Evolutionary conservation across 2,888 invertebrate species (phyloP), one percentile per base, ranked within the genome.

Genomic region (Idaea dimidiata): DNA sequence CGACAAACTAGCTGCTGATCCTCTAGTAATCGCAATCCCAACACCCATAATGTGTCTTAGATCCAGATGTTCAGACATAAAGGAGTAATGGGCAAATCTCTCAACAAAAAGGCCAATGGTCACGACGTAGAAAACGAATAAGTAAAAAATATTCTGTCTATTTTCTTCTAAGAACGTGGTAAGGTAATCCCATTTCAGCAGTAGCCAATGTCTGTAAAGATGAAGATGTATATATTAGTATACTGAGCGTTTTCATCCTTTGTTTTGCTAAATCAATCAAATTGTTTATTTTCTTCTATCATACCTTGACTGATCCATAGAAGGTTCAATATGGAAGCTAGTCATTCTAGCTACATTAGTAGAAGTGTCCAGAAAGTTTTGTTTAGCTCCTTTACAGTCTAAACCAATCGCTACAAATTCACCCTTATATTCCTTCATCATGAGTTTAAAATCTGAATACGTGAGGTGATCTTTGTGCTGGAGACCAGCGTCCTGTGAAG

Each of bases 351-450:
- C 98, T 0, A 98, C 97, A 79, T 98, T 98, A 0, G 98, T 98
- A 0, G 98, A 98, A 0, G 97, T 98, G 78, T 98, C 98, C 72
- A 98, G 92, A 85, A 98, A 98, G 86, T 98, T 98, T 80, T 98
- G 98, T 77, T 98, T 98, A 0, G 98, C 98, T 3, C 98, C 98
- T 87, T 98, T 98, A 82, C 98, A 98, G 79, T 98, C 98, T 66
- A 98, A 89, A 0, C 98, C 98, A 63, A 98, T 98, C 0, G 98
- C 98, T 0, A 98, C 97, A 80, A 98, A 98, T 80, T 98, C 98
- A 0, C 98, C 98, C 83, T 98, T 98, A 86, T 98, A 98, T 82
- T 98, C 98, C 78, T 97, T 97, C 98, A 98, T 98, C 97, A 98
- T 97, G 14, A 97, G 88, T 81, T 98, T 98, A 77, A 98, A 98